These are phyloP conservation scores for Phorcus lineatus DNA, from an alignment of 2,888 invertebrate genomes.

Conservation along the genomic window DNA sequence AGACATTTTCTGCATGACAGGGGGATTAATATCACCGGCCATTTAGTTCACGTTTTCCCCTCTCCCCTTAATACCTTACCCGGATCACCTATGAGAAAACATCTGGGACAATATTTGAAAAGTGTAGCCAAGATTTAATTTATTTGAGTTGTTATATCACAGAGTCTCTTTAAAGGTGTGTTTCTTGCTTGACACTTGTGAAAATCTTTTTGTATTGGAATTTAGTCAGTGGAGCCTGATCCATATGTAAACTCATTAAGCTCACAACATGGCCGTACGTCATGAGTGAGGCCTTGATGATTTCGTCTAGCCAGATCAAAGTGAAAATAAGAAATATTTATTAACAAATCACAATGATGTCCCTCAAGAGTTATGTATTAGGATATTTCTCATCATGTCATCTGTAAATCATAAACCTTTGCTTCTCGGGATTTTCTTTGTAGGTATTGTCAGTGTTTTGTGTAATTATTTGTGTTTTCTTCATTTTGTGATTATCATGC, in stretches of 20 bases:
- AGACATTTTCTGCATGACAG: background rate
- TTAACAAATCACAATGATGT: background rate
- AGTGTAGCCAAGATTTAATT: constrained; percentile 2
- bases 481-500: too few species aligned
- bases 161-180: background rate
- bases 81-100: background rate
- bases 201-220: constrained; percentile 3
- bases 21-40: background rate
- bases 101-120: constrained; percentile 9
- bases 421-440: too few species aligned
- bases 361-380: background rate
- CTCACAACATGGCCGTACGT: background rate
- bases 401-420: too few species aligned
- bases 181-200: constrained; percentile 6
- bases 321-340: background rate
- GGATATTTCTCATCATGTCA: background rate
- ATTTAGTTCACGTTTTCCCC: constrained; percentile 1
- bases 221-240: background rate
- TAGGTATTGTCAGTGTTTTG: too few species aligned
- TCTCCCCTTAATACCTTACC: background rate
- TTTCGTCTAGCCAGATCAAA: background rate
- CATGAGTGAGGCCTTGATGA: background rate
- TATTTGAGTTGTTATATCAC: constrained; percentile 1
- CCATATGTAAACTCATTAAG: background rate
- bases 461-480: too few species aligned